These are phyloP conservation scores for Oryctes rhinoceros DNA, from an alignment of 1,140 invertebrate species.

Conservation along the genomic window DNA sequence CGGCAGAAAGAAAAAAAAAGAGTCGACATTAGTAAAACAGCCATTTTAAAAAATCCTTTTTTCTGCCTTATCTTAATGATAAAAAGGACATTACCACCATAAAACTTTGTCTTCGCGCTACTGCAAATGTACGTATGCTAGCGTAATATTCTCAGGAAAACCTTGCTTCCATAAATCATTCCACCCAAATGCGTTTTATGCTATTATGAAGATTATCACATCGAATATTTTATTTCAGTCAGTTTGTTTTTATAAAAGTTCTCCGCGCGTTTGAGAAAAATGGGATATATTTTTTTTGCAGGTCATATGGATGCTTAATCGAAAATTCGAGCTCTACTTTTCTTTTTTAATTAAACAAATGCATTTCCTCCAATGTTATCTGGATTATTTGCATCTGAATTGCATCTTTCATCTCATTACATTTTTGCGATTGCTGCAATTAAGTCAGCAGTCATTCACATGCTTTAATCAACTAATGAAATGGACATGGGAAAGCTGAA, in stretches of 20 bases:
- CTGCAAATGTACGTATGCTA: conserved; percentile 19
- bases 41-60: neutral
- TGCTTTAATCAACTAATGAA: too few relatives aligned
- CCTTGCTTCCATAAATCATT: conserved; percentile 14
- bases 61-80: conserved; percentile 16
- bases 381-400: too few relatives aligned
- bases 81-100: conserved; percentile 26
- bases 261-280: neutral
- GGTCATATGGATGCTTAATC: neutral
- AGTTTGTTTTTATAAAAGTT: conserved; percentile 29
- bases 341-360: neutral
- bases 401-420: too few relatives aligned
- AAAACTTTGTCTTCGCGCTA: conserved; percentile 12
- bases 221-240: conserved; percentile 35
- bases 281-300: conserved; percentile 15
- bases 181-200: conserved; percentile 14
- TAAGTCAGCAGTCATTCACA: too few relatives aligned
- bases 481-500: too few relatives aligned
- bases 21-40: neutral
- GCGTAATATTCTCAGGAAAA: conserved; percentile 17
- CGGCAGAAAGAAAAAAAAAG: neutral
- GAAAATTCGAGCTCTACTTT: neutral
- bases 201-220: conserved; percentile 30
- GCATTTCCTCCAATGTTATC: neutral
- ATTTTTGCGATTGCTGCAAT: too few relatives aligned